Evolutionary conservation across 2,797 vertebrate genomes (phyloP), one percentile per base, ranked within the genome.

Genomic region (Gastrophryne carolinensis): DNA sequence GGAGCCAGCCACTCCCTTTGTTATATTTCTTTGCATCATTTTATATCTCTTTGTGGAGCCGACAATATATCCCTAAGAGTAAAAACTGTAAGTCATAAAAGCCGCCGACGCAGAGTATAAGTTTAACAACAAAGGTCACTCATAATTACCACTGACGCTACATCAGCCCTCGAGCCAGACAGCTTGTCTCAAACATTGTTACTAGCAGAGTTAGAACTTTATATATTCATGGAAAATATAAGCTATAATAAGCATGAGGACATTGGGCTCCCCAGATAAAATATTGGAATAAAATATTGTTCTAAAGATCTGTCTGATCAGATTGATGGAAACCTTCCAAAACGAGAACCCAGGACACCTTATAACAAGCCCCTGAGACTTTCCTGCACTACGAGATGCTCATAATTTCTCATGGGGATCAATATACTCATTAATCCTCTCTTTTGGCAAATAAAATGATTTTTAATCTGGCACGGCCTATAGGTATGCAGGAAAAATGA

Each of bases 341-440:
- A 27, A 27, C 7, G n/a, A 53, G 53, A 53, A 61, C 39, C 17
- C 12, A 29, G 15, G 6, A 11, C 9, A 10, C 0, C 44, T 30
- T 23, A 50, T 54, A 61, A 44, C 56, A 39, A 12, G 19, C 15
- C 44, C 3, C 21, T 17, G 26, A 44, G 27, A 44, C 11, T 27
- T 32, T 30, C 34, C 73, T 29, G 17, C 44, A 24, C 30, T 21
- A 19, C 26, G 12, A 27, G 26, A 67, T 34, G 44, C 64, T 52
- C 21, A 61, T 39, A 35, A 58, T 53, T 27, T 75, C 29, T 13
- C 44, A 23, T 26, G 56, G 44, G 32, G 58, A 75, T 75, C 73
- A 15, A 75, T 75, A 68, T 12, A 15, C 32, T 61, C 11, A 17
- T 13, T 62, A n/a, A 54, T 60, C 17, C 15, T 21, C 9, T 32